Base-by-base conservation (phyloP, 1,140 invertebrate species). In the Maniola jurtina region DNA sequence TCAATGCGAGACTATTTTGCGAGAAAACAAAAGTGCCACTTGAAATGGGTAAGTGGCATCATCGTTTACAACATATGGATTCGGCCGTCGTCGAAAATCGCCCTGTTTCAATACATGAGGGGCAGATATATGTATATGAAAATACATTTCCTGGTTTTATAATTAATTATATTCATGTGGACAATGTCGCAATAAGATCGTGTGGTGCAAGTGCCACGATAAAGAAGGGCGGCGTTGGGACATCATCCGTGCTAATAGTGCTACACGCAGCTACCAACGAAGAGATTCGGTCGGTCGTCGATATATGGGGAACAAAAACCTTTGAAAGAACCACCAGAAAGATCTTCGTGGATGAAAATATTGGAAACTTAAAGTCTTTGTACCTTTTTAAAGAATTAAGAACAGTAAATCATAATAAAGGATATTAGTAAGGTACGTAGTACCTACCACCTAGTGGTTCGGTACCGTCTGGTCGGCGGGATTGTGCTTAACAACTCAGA, bases 41-140 rank as follows among this genome's bases (percentile, higher is more conserved):
- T 5, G 86, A 89, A 70, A 35, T 81, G 5, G 86, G 86, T 0
- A 56, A 76, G 48, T 89, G 84, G 84, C 60, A 61, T 10, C 61
- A 78, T 57, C 55, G 77, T 36, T 65, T 83, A 10, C 70, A 75
- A 35, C 84, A 85, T 14, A 68, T 89, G 73, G 84, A 89, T 59
- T 79, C 84, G 0, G 84, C 81, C 2, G 79, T 81, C 0, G 79
- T 89, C 0, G 84, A 89, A 60, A 89, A 86, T 65, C 70, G 61
- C 2, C 82, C 84, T 0, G 79, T 87, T 0, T 71, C 79, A 2
- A 80, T 81, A n/a, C 77, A 50, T 25, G 81, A 86, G 50, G 86
- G 86, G 0, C 84, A 87, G 61, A 59, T 83, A 8, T 89, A 89
- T 54, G 84, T 89, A 5, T 89, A 89, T 58, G 84, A 87, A 40